A percentile compares a stretch with the other conserved stretches of the same genome.
These are phyloP conservation scores for Oppia nitens DNA, from an alignment of 1,140 invertebrate genomes.

Conservation along the genomic window DNA sequence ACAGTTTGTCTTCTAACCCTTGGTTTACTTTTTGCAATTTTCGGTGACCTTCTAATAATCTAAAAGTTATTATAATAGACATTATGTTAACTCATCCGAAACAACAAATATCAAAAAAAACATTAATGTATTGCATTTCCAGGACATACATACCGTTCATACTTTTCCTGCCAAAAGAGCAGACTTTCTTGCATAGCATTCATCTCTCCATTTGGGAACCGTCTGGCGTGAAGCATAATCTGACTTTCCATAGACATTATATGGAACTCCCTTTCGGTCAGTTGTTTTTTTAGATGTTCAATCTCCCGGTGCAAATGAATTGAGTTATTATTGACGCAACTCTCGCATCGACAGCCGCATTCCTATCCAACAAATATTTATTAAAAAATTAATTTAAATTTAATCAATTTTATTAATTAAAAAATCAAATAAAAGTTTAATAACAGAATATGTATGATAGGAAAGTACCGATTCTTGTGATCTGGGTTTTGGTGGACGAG, in stretches of 20 bases:
- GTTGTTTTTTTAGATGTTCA: slow-evolving; percentile 59
- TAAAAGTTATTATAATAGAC: slow-evolving; percentile 15
- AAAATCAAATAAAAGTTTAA: not conserved
- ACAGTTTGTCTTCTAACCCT: slow-evolving; percentile 78
- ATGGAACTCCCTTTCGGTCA: slow-evolving; percentile 59
- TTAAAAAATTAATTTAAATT: slow-evolving; percentile 13
- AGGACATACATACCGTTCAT: slow-evolving; percentile 44
- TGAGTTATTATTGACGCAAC: slow-evolving; percentile 18
- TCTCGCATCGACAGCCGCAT: slow-evolving; percentile 23
- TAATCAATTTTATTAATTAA: not conserved
- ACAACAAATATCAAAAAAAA: too few species aligned
- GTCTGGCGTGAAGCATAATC: slow-evolving; percentile 58
- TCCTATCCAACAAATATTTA: slow-evolving; percentile 16
- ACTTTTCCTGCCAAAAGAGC: slow-evolving; percentile 73
- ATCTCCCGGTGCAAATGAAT: slow-evolving; percentile 66
- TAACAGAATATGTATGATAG: too few species aligned
- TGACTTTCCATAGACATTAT: slow-evolving; percentile 68
- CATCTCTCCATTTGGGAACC: slow-evolving; percentile 48
- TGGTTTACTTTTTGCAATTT: slow-evolving; percentile 88
- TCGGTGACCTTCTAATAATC: slow-evolving; percentile 79
- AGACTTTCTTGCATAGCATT: slow-evolving; percentile 66
- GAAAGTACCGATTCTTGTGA: too few species aligned
- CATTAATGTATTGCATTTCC: not conserved
- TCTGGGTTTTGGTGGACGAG: not conserved
- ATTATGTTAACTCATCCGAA: not conserved